Evolutionary conservation across 2,797 vertebrate genomes (phyloP).

Genomic region (Rhincodon typus): DNA sequence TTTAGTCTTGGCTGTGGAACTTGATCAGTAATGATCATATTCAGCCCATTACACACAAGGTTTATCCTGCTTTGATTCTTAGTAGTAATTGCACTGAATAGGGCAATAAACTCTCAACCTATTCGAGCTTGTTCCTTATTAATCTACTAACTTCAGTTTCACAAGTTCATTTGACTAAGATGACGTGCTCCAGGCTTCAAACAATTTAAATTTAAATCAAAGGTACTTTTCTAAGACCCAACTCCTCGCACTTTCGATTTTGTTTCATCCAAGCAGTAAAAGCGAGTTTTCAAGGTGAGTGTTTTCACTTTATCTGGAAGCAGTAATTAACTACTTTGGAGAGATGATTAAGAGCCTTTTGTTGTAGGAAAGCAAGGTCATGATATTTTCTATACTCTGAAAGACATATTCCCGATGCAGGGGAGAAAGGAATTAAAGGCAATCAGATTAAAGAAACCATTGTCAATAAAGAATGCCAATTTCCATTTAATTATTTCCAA

Average conservation of each 20-base stretch:
- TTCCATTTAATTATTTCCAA: neutral
- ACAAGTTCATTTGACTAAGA: neutral
- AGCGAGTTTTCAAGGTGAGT: neutral
- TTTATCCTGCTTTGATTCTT: constrained; percentile 1
- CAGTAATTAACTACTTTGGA: neutral
- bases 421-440: neutral
- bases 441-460: neutral
- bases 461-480: neutral
- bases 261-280: neutral
- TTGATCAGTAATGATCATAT: neutral
- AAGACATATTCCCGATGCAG: neutral
- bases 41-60: neutral
- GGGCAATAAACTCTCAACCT: neutral
- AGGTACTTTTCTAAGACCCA: neutral
- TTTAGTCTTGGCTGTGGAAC: neutral
- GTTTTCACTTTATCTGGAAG: constrained; percentile 4
- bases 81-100: neutral
- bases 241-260: too few species aligned
- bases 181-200: neutral
- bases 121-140: neutral
- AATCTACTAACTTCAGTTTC: neutral
- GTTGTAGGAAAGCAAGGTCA: neutral
- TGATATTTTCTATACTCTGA: neutral
- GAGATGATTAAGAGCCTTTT: neutral
- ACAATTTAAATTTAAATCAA: neutral